phyloP scores from a whole-genome alignment of 2,888 invertebrate genomes.

The Euphydryas editha region DNA sequence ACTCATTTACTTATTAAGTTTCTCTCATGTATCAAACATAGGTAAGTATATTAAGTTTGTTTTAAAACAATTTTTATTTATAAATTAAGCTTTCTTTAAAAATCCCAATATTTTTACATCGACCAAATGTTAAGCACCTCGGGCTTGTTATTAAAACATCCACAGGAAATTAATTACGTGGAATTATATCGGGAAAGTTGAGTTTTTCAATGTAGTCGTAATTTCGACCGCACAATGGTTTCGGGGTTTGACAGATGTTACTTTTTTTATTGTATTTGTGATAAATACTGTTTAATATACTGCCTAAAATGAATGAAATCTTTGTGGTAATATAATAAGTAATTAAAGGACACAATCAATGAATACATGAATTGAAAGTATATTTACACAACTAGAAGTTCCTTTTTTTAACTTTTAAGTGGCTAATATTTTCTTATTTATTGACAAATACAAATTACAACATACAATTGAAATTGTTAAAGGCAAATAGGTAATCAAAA shows the following conservation, averaged over 20 bases:
- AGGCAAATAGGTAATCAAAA: too few relatives aligned
- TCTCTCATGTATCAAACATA: too few relatives aligned
- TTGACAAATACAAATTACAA: too few relatives aligned
- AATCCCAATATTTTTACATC: slow-evolving; percentile 42
- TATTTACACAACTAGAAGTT: too few relatives aligned
- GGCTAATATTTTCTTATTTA: too few relatives aligned
- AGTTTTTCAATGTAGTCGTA: slow-evolving; percentile 48
- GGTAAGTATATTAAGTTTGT: too few relatives aligned
- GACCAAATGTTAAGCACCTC: slow-evolving; percentile 69
- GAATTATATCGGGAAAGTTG: slow-evolving; percentile 40
- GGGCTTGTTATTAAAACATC: slow-evolving; percentile 54
- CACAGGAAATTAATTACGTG: slow-evolving; percentile 54
- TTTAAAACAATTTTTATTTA: too few relatives aligned
- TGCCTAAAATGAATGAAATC: slow-evolving; percentile 1
- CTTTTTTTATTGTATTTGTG: slow-evolving; percentile 14
- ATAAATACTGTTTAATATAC: not conserved
- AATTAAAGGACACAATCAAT: not conserved
- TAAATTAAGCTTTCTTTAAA: not conserved
- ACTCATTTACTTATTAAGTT: too few relatives aligned
- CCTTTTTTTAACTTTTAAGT: not conserved
- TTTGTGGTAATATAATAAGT: not conserved
- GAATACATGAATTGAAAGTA: not conserved
- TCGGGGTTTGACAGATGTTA: slow-evolving; percentile 55
- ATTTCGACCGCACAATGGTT: slow-evolving; percentile 57
- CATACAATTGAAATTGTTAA: too few relatives aligned